Percentiles rank a stretch among this genome's conserved stretches.
phyloP scores from a whole-genome alignment of 2,797 vertebrate genomes.

The Adelosebastes latens region DNA sequence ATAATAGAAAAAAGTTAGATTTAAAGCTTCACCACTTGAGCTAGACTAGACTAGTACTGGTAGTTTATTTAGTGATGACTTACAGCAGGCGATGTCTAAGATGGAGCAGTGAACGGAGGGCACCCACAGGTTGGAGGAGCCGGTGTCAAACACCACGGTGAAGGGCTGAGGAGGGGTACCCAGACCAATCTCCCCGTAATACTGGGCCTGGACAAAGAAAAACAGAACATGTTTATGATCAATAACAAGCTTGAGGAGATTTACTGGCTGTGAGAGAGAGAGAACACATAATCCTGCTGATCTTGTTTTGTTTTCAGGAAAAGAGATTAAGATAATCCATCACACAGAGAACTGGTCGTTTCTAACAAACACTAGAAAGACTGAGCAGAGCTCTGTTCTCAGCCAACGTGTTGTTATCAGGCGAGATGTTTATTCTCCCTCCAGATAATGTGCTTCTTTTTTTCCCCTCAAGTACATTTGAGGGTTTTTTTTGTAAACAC shows the following conservation, averaged over 20 bases:
- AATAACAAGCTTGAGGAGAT: neutral
- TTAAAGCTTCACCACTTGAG: neutral
- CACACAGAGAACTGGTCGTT: neutral
- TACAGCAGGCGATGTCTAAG: slow-evolving; percentile 91
- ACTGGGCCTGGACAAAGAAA: slow-evolving; percentile 84
- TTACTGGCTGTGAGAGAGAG: neutral
- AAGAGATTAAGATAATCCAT: neutral
- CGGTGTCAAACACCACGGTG: slow-evolving; percentile 96
- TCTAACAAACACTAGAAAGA: neutral
- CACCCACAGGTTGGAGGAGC: slow-evolving; percentile 98
- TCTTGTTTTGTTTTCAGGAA: neutral
- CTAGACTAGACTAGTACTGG: rapidly evolving
- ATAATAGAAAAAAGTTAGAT: rapidly evolving
- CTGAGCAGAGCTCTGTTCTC: neutral
- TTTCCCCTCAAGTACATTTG: too few relatives aligned
- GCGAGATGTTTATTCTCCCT: neutral
- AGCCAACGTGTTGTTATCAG: neutral
- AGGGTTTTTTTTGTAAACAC: too few relatives aligned
- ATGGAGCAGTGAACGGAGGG: slow-evolving; percentile 90
- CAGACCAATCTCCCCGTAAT: slow-evolving; percentile 89
- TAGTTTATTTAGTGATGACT: slow-evolving; percentile 66
- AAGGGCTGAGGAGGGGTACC: slow-evolving; percentile 90
- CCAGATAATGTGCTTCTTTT: rapidly evolving
- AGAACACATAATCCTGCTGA: neutral
- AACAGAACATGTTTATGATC: neutral